These are phyloP conservation scores for Synchiropus splendidus DNA, from an alignment of 2,113 vertebrate genomes.

Conservation along the genomic window DNA sequence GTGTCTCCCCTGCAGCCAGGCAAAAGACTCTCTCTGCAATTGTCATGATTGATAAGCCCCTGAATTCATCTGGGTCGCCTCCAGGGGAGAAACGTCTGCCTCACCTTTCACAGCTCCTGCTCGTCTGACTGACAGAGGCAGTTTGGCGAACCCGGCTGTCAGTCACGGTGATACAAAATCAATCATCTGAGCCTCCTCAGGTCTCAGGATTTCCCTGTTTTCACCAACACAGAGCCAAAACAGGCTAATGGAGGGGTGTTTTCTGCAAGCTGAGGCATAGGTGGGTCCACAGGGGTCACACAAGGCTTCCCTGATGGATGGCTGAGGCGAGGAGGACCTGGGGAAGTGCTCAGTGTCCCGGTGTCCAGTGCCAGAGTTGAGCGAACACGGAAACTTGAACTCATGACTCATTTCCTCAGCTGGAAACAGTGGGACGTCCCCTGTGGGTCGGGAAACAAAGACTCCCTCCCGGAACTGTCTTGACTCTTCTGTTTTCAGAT, in stretches of 20 bases:
- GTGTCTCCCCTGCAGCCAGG: conserved; percentile 26
- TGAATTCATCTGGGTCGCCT: conserved; percentile 27
- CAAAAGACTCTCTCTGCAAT: conserved; percentile 3
- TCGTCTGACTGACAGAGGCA: conserved; percentile 22
- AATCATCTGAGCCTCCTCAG: conserved; percentile 22
- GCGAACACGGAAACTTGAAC: conserved; percentile 63
- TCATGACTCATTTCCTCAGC: conserved; percentile 65
- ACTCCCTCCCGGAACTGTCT: conserved; percentile 39
- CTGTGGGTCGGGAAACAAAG: conserved; percentile 47
- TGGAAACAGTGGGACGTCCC: conserved; percentile 55
- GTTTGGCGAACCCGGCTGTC: conserved; percentile 21
- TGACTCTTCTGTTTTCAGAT: conserved; percentile 12
- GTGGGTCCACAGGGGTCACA: conserved; percentile 9
- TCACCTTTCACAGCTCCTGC: conserved; percentile 25
- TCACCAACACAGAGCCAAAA: conserved; percentile 11
- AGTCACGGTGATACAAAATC: conserved; percentile 20
- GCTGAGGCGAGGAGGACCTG: conserved; percentile 8
- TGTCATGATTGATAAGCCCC: conserved; percentile 43
- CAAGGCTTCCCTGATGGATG: conserved; percentile 7
- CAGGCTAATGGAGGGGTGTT: neutral
- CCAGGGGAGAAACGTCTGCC: conserved; percentile 27
- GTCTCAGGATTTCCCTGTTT: no score
- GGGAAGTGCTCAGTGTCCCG: conserved; percentile 6
- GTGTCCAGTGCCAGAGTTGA: conserved; percentile 40
- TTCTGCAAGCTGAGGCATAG: conserved; percentile 19